These are phyloP conservation scores for Brachypteracias leptosomus DNA, from an alignment of 2,113 vertebrate species.

Conservation along the genomic window DNA sequence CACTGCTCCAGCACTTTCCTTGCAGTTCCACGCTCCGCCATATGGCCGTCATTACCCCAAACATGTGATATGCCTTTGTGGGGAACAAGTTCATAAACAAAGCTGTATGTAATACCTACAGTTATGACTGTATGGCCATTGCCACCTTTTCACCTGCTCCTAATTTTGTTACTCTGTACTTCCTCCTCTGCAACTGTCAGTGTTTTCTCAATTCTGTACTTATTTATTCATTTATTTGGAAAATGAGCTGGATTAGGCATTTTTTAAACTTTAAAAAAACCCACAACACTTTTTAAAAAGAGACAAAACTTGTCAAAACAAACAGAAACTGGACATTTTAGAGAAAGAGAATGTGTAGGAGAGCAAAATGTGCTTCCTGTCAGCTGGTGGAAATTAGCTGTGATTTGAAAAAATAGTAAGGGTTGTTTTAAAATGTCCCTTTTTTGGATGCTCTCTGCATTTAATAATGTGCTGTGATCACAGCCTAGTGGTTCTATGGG, in stretches of 20 bases:
- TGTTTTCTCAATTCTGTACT: neutral
- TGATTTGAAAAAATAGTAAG: neutral
- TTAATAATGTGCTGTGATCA: constrained; percentile 21
- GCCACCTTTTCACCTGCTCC: neutral
- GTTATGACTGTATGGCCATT: neutral
- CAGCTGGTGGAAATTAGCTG: constrained; percentile 40
- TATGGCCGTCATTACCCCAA: neutral
- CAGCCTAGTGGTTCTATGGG: constrained; percentile 10
- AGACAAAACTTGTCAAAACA: neutral
- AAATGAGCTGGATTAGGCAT: neutral
- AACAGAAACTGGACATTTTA: neutral
- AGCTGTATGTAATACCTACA: neutral
- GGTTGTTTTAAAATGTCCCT: neutral
- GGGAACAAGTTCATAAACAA: neutral
- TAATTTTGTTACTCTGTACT: neutral
- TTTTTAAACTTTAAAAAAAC: neutral
- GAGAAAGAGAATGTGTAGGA: neutral
- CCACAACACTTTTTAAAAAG: neutral
- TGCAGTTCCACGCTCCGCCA: neutral
- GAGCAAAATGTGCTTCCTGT: constrained; percentile 15
- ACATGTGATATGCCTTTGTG: rapidly evolving
- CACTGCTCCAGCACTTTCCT: neutral
- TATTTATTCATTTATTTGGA: neutral
- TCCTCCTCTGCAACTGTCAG: neutral
- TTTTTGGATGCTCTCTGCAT: neutral